Evolutionary conservation across 2,113 vertebrate species (phyloP), one percentile per base, ranked within the genome.

Genomic region (Hippocampus mohnikei): DNA sequence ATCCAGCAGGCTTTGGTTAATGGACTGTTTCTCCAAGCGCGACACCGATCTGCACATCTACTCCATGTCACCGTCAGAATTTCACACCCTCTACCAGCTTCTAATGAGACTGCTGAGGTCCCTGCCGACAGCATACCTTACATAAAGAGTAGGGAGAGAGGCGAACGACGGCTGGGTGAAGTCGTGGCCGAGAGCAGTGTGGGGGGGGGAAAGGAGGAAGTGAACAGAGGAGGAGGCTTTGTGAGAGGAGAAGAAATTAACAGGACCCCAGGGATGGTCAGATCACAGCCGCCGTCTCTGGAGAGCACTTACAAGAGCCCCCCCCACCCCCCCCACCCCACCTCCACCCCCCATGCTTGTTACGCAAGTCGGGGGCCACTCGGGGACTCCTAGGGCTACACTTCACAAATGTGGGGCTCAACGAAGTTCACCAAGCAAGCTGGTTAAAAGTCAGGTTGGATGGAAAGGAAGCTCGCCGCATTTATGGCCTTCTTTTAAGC

Each of bases 201-300:
- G 68, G 75, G 20, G 75, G 68, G 75, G 20, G 75, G 78, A 67
- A 74, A 83, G 71, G 66, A 74, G 69, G 70, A 79, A 72, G 75
- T 84, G 78, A 81, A 88, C 84, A 88, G 79, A 81, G 82, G 84
- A 86, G 41, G 88, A 88, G 82, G 81, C 84, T 85, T 84, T 75
- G 82, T 87, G 85, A 83, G 77, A 80, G 56, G 87, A 85, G 79
- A 86, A 88, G 87, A 90, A 91, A 92, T 89, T 86, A 92, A 89
- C 87, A 84, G 91, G 89, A 75, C 87, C 86, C 81, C 41, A 48
- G 88, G 86, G 85, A 88, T 20, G 79, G 77, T 70, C 86, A 78
- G 82, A 89, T 91, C 87, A 81, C 78, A 81, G 85, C 73, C 25
- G 1, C 23, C 67, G 74, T 87, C 91, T 87, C 81, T 3, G 53